Percentiles rank a stretch among this genome's conserved stretches.
These are phyloP conservation scores for Pseudonaja textilis DNA, from an alignment of 2,113 vertebrate species.

Conservation along the genomic window DNA sequence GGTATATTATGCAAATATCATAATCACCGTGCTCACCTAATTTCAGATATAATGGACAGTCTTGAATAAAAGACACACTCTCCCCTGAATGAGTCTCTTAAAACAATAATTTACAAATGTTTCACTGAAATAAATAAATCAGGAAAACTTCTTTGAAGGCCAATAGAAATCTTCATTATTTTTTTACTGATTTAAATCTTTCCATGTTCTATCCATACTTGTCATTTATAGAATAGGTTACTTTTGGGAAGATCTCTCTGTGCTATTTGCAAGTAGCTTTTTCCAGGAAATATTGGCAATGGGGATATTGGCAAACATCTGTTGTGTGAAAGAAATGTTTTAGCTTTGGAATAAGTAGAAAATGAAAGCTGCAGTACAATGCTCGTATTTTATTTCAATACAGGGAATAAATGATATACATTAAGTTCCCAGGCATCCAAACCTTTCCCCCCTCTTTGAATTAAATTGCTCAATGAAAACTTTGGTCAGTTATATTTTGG, in stretches of 20 bases:
- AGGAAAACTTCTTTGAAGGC: background rate
- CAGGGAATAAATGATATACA: background rate
- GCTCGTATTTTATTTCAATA: background rate
- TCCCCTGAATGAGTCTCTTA: background rate
- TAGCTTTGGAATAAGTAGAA: background rate
- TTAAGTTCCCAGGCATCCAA: background rate
- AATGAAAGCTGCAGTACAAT: background rate
- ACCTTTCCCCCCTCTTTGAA: background rate
- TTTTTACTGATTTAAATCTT: background rate
- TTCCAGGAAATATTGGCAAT: background rate
- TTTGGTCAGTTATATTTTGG: background rate
- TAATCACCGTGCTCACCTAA: background rate
- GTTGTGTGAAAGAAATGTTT: background rate
- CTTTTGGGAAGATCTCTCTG: background rate
- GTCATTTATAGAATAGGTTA: background rate
- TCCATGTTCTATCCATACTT: background rate
- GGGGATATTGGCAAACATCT: background rate
- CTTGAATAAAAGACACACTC: background rate
- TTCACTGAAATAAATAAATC: background rate
- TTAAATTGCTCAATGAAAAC: slow-evolving; percentile 5
- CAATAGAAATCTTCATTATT: background rate
- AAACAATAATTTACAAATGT: background rate
- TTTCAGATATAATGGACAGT: background rate
- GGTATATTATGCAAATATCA: background rate
- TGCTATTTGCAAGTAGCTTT: background rate